Percentiles rank a stretch among this genome's conserved stretches.
Evolutionary conservation across 2,797 vertebrate species (phyloP).

Genomic region (Eidolon dupreanum): DNA sequence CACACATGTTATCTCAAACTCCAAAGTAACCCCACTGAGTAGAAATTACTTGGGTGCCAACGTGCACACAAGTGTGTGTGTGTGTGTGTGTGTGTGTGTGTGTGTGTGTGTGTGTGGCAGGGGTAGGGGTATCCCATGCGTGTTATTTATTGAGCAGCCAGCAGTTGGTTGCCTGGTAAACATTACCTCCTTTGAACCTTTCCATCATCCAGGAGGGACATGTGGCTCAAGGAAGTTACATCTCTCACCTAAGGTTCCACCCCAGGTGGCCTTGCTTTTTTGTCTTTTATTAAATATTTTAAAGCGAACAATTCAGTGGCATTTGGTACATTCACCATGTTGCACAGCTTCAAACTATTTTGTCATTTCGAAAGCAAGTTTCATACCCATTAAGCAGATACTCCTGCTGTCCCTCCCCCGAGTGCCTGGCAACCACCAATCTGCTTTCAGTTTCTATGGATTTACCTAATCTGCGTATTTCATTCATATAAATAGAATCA

Average conservation of each 20-base stretch:
- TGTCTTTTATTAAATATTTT: background rate
- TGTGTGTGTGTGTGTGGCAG: too few species aligned
- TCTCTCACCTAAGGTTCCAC: background rate
- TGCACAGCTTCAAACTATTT: background rate
- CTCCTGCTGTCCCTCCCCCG: background rate
- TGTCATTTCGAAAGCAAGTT: background rate
- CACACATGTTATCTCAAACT: background rate
- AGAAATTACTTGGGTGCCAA: background rate
- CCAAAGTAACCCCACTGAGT: background rate
- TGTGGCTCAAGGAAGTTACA: background rate
- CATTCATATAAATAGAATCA: background rate
- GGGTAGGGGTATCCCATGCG: too few species aligned
- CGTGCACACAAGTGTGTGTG: rapidly evolving
- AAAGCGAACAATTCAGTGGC: background rate
- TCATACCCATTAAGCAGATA: background rate
- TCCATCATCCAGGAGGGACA: background rate
- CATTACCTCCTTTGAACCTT: background rate
- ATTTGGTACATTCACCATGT: background rate
- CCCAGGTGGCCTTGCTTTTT: background rate
- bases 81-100: too few species aligned
- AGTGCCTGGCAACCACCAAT: too few species aligned
- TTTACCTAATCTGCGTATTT: background rate
- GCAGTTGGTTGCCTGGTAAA: background rate
- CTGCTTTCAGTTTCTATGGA: background rate
- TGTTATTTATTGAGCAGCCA: background rate